Evolutionary conservation across 2,797 vertebrate genomes (phyloP), one percentile per base, ranked within the genome.

Genomic region (Trachurus trachurus): DNA sequence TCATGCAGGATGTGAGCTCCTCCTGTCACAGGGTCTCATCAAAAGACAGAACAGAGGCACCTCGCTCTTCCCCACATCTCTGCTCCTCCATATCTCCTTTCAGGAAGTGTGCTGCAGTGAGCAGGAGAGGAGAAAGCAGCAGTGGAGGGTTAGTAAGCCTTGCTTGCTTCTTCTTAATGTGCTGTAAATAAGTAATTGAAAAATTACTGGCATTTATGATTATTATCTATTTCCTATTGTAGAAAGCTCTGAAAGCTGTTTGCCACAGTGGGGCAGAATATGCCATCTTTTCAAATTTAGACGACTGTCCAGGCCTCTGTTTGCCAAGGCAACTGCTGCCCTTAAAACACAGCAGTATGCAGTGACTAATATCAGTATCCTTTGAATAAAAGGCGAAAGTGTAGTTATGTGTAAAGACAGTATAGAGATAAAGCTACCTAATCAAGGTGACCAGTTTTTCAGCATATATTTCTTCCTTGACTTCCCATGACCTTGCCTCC

Each of bases 31-130:
- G 6, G 2, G 17, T 9, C 45, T 13, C 93, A 85, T 75, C 76
- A 93, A 91, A 83, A 87, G 89, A 88, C 1, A 26, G 62, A 84
- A 78, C 76, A 79, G 83, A 39, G 70, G n/a, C 63, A 29, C 22
- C 22, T n/a, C n/a, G 45, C 37, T 50, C 50, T 76, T 66, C 12
- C 76, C 80, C 45, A 31, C 52, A 77, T 74, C 40, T 54, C 13
- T 70, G 21, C 31, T 68, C 31, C 31, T 68, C 31, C 7, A 37
- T 22, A 39, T 63, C 66, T 71, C 53, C 62, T 69, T 52, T 45
- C 47, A 58, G 52, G 63, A 78, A 66, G 54, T 79, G 82, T 84
- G 78, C 62, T 74, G 78, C 80, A 85, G 85, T 81, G 80, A 78
- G 57, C 44, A 69, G 73, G 62, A 57, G 53, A 60, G 49, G 42